A percentile compares a stretch with the other conserved stretches of the same genome.
phyloP scores from a whole-genome alignment of 2,888 invertebrate species.

The Marasmarcha lunaedactyla region DNA sequence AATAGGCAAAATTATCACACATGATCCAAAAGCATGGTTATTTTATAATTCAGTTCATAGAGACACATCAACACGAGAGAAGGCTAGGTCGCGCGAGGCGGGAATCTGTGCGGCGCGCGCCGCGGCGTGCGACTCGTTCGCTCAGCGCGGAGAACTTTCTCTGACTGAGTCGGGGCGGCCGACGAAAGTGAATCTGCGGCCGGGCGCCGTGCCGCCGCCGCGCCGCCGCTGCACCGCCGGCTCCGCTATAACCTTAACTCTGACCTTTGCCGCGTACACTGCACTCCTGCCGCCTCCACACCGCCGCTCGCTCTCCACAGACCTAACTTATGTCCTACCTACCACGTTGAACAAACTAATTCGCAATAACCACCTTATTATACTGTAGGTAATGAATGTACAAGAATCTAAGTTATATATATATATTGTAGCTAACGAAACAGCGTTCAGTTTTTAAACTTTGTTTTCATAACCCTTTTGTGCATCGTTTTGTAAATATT shows the following conservation, averaged over 20 bases:
- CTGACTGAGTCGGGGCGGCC: conserved; percentile 65
- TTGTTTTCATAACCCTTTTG: no score
- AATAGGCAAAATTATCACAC: conserved; percentile 16
- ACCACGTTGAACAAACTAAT: no score
- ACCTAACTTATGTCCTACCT: no score
- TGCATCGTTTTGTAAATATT: no score
- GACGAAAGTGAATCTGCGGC: conserved; percentile 69
- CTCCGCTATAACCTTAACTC: conserved; percentile 64
- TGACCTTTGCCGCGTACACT: conserved; percentile 63
- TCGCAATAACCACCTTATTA: neutral
- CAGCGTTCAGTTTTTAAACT: no score
- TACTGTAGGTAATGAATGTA: neutral
- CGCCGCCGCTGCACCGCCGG: conserved; percentile 33
- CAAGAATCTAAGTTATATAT: conserved; percentile 6
- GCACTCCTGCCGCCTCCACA: conserved; percentile 26
- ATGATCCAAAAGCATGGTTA: conserved; percentile 14
- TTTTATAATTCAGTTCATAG: conserved; percentile 7
- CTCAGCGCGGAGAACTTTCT: conserved; percentile 69
- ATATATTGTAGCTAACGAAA: no score
- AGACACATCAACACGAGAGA: conserved; percentile 27
- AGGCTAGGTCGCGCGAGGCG: conserved; percentile 29
- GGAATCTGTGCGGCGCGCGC: conserved; percentile 48
- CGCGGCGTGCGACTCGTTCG: conserved; percentile 64
- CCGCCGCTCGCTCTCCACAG: conserved; percentile 18
- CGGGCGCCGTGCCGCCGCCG: conserved; percentile 25